Percentiles rank a stretch among this genome's conserved stretches.
These are phyloP conservation scores for Lampris incognitus DNA, from an alignment of 2,113 vertebrate species.

Conservation along the genomic window DNA sequence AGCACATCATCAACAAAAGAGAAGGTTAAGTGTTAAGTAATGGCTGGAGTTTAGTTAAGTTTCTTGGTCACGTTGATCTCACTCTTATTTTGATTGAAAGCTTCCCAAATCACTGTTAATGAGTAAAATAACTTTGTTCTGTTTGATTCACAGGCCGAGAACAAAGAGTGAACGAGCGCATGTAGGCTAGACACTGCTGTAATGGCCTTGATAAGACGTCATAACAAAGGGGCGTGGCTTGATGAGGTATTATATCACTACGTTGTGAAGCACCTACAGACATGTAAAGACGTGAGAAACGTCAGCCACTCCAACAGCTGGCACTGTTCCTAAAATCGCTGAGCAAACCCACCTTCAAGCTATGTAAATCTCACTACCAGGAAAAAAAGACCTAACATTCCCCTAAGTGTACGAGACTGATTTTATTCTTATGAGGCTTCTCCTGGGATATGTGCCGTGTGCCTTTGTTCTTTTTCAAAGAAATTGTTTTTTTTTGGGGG, in stretches of 20 bases:
- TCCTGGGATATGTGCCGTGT: neutral
- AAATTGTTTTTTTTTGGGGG: neutral
- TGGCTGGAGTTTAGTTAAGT: conserved; percentile 53
- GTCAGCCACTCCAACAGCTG: neutral
- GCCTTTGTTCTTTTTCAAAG: neutral
- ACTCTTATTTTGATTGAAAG: neutral
- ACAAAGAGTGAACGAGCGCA: neutral
- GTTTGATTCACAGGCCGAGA: no score
- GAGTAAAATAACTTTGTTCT: no score
- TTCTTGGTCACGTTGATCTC: neutral
- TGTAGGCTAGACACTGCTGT: neutral
- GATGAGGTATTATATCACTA: neutral
- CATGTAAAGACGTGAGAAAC: neutral
- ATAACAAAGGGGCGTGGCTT: neutral
- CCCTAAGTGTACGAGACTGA: conserved; percentile 17
- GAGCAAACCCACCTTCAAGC: neutral
- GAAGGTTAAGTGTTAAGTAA: conserved; percentile 44
- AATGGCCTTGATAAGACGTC: neutral
- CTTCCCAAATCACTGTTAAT: neutral
- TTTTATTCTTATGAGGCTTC: neutral
- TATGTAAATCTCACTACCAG: conserved; percentile 24
- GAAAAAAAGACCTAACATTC: conserved; percentile 39
- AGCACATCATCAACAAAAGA: conserved; percentile 21
- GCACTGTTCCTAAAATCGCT: neutral
- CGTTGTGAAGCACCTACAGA: neutral